Evolutionary conservation across 2,888 invertebrate species (phyloP), one percentile per base, ranked within the genome.

Genomic region (Ceramica pisi): DNA sequence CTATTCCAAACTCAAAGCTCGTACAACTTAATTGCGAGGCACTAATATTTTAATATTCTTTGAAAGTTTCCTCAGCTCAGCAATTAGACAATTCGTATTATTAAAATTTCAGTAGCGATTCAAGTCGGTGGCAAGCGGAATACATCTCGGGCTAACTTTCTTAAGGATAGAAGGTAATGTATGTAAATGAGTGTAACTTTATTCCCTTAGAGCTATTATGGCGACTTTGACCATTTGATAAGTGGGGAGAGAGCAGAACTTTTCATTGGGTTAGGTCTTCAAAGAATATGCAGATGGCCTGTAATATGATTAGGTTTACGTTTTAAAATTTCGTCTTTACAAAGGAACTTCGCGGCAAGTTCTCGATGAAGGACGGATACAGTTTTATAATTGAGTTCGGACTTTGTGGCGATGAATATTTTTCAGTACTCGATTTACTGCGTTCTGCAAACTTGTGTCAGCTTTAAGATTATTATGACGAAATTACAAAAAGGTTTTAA

Each of bases 121-220:
- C 71, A 67, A 72, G 66, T 72, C 74, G 59, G 71, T 59, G 71
- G 71, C 80, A 88, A 91, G 85, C 64, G 83, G 87, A 90, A 87
- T 77, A 82, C 35, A 87, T 73, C 87, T 76, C 76, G 69, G 62
- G 75, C 84, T 81, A 91, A 92, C 89, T 93, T 92, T 90, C 90
- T 90, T 90, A 78, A 86, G 89, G 90, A 92, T 90, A 89, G 87
- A 91, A 93, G 91, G 93, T 94, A 94, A 94, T 94, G 71, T 94
- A 95, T 94, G 94, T 88, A 94, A 94, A 95, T 94, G 88, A 92
- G 87, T 89, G 88, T 91, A 93, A 95, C 93, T 95, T 94, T 92
- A 94, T 93, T 92, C 92, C 90, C 90, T 89, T 85, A 86, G 88
- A 90, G 92, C 92, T 90, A 91, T 94, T 92, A 92, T 80, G 83